Evolutionary conservation across 1,140 invertebrate species (phyloP).

Genomic region (Camponotus vicinus): DNA sequence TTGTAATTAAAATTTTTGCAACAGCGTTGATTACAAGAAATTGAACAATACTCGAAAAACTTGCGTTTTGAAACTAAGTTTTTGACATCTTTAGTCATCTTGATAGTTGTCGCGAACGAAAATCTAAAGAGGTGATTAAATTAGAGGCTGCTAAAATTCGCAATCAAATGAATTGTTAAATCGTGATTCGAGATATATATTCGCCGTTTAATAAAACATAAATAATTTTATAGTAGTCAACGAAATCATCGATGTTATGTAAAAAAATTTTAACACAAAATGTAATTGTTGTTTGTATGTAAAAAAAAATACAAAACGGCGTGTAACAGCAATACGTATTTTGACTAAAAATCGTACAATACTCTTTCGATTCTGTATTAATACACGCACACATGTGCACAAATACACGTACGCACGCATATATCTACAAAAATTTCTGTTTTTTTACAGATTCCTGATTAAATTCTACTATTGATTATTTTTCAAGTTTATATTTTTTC

Average conservation of each 20-base stretch:
- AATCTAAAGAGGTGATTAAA: background rate
- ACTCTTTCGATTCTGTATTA: slow-evolving; percentile 50
- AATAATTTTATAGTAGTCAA: background rate
- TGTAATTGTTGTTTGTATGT: slow-evolving; percentile 12
- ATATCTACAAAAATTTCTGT: slow-evolving; percentile 50
- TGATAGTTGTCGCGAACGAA: background rate
- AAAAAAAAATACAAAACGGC: slow-evolving; percentile 31
- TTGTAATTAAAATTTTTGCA: slow-evolving; percentile 32
- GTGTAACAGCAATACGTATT: slow-evolving; percentile 46
- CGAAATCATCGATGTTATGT: slow-evolving; percentile 31
- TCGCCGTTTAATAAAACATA: slow-evolving; percentile 7
- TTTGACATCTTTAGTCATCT: background rate
- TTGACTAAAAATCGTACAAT: slow-evolving; percentile 20
- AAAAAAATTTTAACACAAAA: slow-evolving; percentile 26
- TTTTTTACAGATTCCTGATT: slow-evolving; percentile 43
- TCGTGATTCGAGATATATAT: background rate
- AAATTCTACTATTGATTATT: slow-evolving; percentile 31
- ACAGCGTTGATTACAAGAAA: background rate
- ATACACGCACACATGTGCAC: slow-evolving; percentile 36
- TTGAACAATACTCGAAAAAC: background rate
- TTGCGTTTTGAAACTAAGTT: background rate
- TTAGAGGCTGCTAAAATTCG: background rate
- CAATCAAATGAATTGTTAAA: slow-evolving; percentile 31
- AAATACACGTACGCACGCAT: slow-evolving; percentile 11
- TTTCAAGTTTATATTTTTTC: slow-evolving; percentile 11